phyloP scores from a whole-genome alignment of 2,888 invertebrate species.

The Malthinus flaveolus region DNA sequence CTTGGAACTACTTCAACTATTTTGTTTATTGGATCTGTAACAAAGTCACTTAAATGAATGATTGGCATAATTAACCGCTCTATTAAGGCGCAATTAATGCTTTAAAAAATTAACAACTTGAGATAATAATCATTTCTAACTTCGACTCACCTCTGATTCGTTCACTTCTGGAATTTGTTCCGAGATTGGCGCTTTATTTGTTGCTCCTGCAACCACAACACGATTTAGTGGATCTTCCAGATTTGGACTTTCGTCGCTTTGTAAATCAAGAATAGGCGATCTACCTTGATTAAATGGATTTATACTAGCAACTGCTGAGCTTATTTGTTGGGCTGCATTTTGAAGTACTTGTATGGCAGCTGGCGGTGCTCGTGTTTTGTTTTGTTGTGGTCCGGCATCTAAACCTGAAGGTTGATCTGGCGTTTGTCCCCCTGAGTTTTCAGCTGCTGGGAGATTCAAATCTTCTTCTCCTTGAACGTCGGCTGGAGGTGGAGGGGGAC shows the following conservation, averaged over 20 bases:
- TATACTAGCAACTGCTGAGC: neutral
- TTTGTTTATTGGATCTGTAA: constrained; percentile 4
- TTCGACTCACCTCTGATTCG: too few species aligned
- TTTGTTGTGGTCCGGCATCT: too few species aligned
- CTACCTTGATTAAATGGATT: constrained; percentile 29
- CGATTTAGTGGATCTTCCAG: too few species aligned
- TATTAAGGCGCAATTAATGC: too few species aligned
- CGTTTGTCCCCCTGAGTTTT: neutral
- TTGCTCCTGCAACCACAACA: too few species aligned
- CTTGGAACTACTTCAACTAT: constrained; percentile 5
- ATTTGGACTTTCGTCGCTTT: too few species aligned
- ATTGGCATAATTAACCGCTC: too few species aligned
- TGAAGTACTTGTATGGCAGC: constrained; percentile 24
- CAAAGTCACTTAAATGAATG: neutral
- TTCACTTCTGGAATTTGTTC: too few species aligned
- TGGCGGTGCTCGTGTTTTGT: constrained; percentile 8
- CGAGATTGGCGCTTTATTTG: too few species aligned
- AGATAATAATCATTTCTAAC: too few species aligned
- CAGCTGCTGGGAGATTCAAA: neutral
- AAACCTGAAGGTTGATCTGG: neutral
- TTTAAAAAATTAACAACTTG: too few species aligned
- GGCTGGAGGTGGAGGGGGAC: constrained; percentile 18
- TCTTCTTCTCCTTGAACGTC: constrained; percentile 30
- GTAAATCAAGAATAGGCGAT: too few species aligned
- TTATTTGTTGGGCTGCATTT: constrained; percentile 14